Base-by-base conservation (phyloP, 2,888 invertebrate genomes). In the Fragum fragum region DNA sequence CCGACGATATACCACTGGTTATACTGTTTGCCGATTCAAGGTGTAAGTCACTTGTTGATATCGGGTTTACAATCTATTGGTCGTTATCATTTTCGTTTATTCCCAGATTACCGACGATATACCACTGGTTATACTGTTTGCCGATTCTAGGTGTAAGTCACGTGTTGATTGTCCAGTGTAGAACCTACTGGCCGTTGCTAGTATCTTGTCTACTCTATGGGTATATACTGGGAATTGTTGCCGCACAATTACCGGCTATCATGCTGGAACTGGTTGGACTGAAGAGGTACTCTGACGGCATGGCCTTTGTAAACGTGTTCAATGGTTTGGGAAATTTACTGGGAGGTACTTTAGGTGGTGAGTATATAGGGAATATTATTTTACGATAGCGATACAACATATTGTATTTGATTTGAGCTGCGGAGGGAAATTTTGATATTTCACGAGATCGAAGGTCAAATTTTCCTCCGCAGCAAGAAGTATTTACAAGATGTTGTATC, bases 1-100 rank as follows among this genome's bases (percentile, higher is more conserved):
- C 78, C 78, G 11, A 84, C 84, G 2, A 42, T 81, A 29, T 76
- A 81, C 29, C 84, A 84, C 63, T 84, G 84, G 84, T 39, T 84
- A 1, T 84, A 81, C 66, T 16, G 81, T 3, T 53, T 73, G n/a
- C 81, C 81, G 1, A 32, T 79, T 7, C 73, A 75, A n/a, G 80
- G 73, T 3, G 26, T 53, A 0, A 59, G 68, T 18, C 84, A 84
- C 36, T 29, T 32, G 16, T 59, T 84, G 7, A 57, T 78, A 14
- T 29, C 78, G n/a, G n/a, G n/a, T n/a, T n/a, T n/a, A n/a, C n/a
- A n/a, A n/a, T n/a, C n/a, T n/a, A n/a, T n/a, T n/a, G n/a, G n/a
- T n/a, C n/a, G n/a, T n/a, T n/a, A n/a, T n/a, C n/a, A n/a, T n/a
- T n/a, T n/a, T n/a, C n/a, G 16, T 23, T 26, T 23, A 26, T 29